Evolutionary conservation across 2,888 invertebrate genomes (phyloP), one percentile per base, ranked within the genome.

Genomic region (Galerucella nymphaeae): DNA sequence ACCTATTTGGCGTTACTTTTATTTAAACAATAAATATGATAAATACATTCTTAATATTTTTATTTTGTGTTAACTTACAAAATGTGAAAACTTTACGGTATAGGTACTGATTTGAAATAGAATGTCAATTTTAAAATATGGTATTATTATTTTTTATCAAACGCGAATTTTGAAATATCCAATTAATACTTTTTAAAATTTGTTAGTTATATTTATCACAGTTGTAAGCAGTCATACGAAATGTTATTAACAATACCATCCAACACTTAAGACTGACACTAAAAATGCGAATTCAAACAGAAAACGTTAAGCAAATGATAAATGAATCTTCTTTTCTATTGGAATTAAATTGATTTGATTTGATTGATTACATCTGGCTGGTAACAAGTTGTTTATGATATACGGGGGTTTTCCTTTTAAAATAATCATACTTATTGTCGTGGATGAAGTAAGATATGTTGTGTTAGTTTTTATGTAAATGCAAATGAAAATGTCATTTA

Each of bases 281-380:
- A 55, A 66, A 66, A 66, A 66, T 66, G 14, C 18, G 18, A 30
- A 23, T n/a, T 18, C 50, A 55, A 66, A 65, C 64, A 38, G 65
- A 63, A 65, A 65, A 65, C 53, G 53, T 65, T 65, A 16, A n/a
- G 8, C 10, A 42, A 41, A 53, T 66, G 66, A 66, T 66, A 57
- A 55, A 66, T 57, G 66, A 66, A 18, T 41, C 53, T 66, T 41
- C 66, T 57, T 11, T 66, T 55, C 66, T 41, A 57, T 66, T 66
- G 66, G 55, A 66, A 66, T 66, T 66, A 50, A 66, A 55, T 66
- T 57, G 30, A 66, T 53, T 66, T 57, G 53, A 66, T 53, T 66
- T 66, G 66, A 66, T 66, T 66, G 66, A 66, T 66, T 66, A 57
- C 66, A 66, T 57, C 42, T 41, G 42, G 66, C 42, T 41, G 20